Evolutionary conservation across 2,888 invertebrate species (phyloP), one percentile per base, ranked within the genome.

Genomic region (Tetheella fluctuosa): DNA sequence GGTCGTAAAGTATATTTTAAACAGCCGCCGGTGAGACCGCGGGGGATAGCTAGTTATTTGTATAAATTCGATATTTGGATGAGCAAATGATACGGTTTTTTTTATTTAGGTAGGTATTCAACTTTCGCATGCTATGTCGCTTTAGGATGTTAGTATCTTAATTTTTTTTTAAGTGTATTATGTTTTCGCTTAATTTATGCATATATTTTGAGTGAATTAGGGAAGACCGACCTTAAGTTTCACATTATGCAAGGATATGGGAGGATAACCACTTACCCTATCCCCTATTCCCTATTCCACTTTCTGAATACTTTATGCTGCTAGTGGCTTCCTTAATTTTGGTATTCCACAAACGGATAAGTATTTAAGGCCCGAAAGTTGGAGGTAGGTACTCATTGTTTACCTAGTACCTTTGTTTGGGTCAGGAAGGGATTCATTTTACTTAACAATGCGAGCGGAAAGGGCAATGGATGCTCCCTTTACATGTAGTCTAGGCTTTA

Each of bases 391-490:
- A 64, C 61, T 64, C 65, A 63, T 69, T 71, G 69, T 69, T 69
- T 64, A 63, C 76, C 73, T 77, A 72, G 68, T 70, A 70, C 69
- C 70, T 72, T 71, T 65, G 69, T 69, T 61, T 58, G 68, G 77
- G 71, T 72, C 79, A 73, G 77, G 68, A 77, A 77, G 73, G 77
- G 77, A 76, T 78, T 65, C 66, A 71, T 77, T 80, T 79, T 79
- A 78, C 75, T 78, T 74, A 70, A 68, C 69, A 70, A 71, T 76
- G 67, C 68, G 70, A 68, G 13, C 34, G 67, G 39, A 39, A 39
- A 69, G 70, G 72, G 48, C 17, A 68, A 74, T 73, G 57, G 61
- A 62, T 60, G 55, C 62, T n/a, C 57, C 64, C 62, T 65, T 65
- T 39, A 39, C 39, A 65, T 64, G 63, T 65, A 59, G 60, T 60